phyloP scores from a whole-genome alignment of 2,888 invertebrate species.

The Latrodectus hesperus region DNA sequence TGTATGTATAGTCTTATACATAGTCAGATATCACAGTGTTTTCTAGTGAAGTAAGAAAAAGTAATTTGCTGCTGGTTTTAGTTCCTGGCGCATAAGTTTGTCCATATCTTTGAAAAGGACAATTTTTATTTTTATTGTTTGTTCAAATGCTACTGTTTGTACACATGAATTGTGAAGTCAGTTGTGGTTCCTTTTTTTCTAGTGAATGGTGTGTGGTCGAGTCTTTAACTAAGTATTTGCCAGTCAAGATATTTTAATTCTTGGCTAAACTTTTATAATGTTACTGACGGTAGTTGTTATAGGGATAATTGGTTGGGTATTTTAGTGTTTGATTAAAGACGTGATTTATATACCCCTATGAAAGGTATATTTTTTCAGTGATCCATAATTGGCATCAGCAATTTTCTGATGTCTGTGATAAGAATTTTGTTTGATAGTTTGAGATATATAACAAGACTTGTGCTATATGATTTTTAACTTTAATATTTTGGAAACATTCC shows the following conservation, averaged over 20 bases:
- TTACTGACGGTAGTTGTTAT: conserved; percentile 63
- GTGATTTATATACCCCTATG: conserved; percentile 17
- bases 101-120: conserved; percentile 30
- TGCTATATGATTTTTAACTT: conserved; percentile 31
- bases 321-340: conserved; percentile 21
- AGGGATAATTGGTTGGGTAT: conserved; percentile 18
- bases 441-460: conserved; percentile 11
- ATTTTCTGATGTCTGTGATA: conserved; percentile 48
- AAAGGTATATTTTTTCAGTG: background rate
- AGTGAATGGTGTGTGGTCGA: conserved; percentile 43
- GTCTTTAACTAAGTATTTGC: conserved; percentile 41
- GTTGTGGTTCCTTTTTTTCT: conserved; percentile 63
- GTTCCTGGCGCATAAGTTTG: conserved; percentile 58
- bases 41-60: conserved; percentile 6
- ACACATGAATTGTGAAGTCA: conserved; percentile 59
- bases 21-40: conserved; percentile 13
- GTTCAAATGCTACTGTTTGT: conserved; percentile 33
- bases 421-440: conserved; percentile 27
- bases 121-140: conserved; percentile 40
- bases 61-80: conserved; percentile 59
- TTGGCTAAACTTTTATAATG: conserved; percentile 59
- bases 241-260: conserved; percentile 43
- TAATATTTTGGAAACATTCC: conserved; percentile 16
- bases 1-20: conserved; percentile 39
- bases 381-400: conserved; percentile 22